Evolutionary conservation across 2,797 vertebrate genomes (phyloP).

Genomic region (Vultur gryphus): DNA sequence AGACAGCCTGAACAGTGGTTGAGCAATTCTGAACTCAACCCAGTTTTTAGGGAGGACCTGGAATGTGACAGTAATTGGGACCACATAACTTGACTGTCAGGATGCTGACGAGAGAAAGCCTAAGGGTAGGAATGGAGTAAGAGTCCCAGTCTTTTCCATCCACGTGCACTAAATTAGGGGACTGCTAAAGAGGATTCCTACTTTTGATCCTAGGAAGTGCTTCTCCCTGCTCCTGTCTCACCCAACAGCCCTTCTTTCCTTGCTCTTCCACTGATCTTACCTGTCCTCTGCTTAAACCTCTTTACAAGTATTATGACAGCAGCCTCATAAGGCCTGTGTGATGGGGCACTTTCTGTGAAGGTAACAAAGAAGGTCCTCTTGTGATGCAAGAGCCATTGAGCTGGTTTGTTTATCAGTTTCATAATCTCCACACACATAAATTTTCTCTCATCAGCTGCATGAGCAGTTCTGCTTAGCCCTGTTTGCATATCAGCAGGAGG

Average conservation of each 20-base stretch:
- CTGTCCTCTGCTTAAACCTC: not conserved
- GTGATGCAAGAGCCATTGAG: not conserved
- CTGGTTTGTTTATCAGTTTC: not conserved
- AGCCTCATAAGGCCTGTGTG: not conserved
- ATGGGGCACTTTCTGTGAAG: not conserved
- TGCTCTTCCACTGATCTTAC: not conserved
- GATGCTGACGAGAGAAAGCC: not conserved
- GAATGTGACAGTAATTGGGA: not conserved
- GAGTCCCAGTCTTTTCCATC: not conserved
- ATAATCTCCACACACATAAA: not conserved
- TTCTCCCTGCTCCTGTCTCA: not conserved
- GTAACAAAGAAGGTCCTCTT: not conserved
- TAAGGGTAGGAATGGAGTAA: not conserved
- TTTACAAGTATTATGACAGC: not conserved
- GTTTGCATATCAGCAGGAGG: conserved; percentile 57
- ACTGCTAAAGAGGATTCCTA: not conserved
- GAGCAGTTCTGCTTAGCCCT: not conserved
- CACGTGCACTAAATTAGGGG: not conserved
- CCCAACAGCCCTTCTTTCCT: not conserved
- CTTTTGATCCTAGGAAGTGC: not conserved
- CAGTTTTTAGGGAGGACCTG: not conserved
- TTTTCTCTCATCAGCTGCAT: not conserved
- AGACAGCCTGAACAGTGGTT: not conserved
- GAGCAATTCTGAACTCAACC: not conserved
- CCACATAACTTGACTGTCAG: not conserved